Evolutionary conservation across 1,140 invertebrate genomes (phyloP).

Genomic region (Oreohelix idahoensis): DNA sequence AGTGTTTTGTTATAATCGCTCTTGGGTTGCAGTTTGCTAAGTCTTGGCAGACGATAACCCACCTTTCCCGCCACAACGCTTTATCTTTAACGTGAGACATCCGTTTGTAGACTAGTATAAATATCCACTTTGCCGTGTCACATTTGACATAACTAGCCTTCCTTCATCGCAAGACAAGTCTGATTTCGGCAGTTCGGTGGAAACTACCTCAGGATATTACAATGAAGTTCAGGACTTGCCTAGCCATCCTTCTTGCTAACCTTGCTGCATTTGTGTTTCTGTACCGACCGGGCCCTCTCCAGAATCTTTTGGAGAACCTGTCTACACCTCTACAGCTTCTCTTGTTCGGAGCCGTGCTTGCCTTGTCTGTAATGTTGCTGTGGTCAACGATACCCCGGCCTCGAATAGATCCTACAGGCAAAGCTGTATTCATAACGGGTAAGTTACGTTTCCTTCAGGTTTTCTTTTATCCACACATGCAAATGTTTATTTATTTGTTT

Average conservation of each 20-base stretch:
- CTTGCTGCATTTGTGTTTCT: neutral
- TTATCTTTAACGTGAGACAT: too few species aligned
- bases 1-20: too few species aligned
- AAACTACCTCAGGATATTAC: neutral
- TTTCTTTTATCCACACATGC: neutral
- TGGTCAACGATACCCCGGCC: constrained; percentile 15
- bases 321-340: neutral
- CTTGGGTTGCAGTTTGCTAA: too few species aligned
- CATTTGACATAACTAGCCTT: too few species aligned
- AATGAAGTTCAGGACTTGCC: constrained; percentile 26
- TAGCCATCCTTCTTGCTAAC: neutral
- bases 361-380: neutral
- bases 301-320: neutral
- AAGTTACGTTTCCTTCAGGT: neutral
- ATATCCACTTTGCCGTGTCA: too few species aligned
- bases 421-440: constrained; percentile 56
- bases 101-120: too few species aligned
- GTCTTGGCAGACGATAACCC: too few species aligned
- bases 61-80: too few species aligned
- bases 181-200: neutral
- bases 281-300: neutral
- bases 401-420: constrained; percentile 44
- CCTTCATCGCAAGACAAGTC: too few species aligned
- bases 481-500: neutral
- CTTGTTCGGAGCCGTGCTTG: constrained; percentile 25